Base-by-base conservation (phyloP, 2,888 invertebrate genomes). In the Mythimna impura region DNA sequence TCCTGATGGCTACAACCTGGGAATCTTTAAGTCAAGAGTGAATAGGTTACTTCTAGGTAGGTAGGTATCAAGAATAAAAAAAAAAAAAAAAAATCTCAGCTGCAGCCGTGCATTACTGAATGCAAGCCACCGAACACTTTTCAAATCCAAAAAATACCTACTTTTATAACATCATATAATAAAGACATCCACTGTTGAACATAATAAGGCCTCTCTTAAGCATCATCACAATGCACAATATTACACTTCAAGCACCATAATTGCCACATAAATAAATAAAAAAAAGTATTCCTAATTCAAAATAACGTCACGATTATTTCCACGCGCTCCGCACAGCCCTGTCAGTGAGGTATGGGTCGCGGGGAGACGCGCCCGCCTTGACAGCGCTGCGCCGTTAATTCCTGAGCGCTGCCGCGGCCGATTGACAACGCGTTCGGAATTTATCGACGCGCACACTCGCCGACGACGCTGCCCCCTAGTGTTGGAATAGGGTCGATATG, bases 341-440 rank as follows among this genome's bases (percentile, higher is more conserved):
- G 73, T 20, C 55, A 74, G 78, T 78, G 85, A 81, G 81, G 85
- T 71, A 76, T 60, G 83, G 82, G 80, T 67, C 86, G 83, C 85
- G 85, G 87, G 86, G 84, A 86, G 85, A 86, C 90, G 91, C 88
- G 90, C 90, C 85, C 92, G 94, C 94, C 94, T 94, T 94, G 95
- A 94, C 94, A 94, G 94, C 94, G 90, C 92, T 87, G 89, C 91
- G 93, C 94, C 94, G 95, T 95, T 95, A 95, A 95, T 95, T 94
- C 94, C 94, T 93, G 93, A 91, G 90, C 94, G 90, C 94, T 85
- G 93, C 93, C 94, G 94, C 95, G 93, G 90, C 90, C 94, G 96
- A 96, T 95, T 95, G 96, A 96, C 96, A 95, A 95, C 95, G 94
- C 95, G 94, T 89, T 89, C 90, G 94, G 95, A 95, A 96, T 95